Evolutionary conservation across 1,140 invertebrate genomes (phyloP), one percentile per base, ranked within the genome.

Genomic region (Cyphomyrmex costatus): DNA sequence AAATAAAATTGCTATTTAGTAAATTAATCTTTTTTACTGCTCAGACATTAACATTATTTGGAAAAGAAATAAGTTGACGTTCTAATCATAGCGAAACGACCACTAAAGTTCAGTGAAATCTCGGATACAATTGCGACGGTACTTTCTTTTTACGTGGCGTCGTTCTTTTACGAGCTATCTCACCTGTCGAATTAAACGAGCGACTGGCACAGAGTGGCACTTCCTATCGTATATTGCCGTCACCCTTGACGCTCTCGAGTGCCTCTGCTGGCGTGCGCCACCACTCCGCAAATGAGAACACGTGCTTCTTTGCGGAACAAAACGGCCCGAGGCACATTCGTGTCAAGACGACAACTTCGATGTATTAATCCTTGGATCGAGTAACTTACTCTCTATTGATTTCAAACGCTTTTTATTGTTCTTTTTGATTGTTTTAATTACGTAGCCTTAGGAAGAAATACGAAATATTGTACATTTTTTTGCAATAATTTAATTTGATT

Each of bases 171-270:
- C 60, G 61, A 66, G 77, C 42, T 33, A 79, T 79, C 61, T 79
- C 61, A 79, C 77, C 46, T 79, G 77, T 79, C 77, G 77, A 79
- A 79, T 79, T 79, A 79, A 79, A 66, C 77, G 77, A 66, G 46
- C 77, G 42, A 79, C 77, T 79, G 77, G 42, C 77, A 79, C 77
- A 79, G 63, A 79, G 46, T 79, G 77, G 63, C 61, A 79, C 42
- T 79, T 79, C 46, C 77, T 68, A 79, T 79, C 77, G 46, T 68
- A 66, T 46, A 79, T 78, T 63, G 42, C 77, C 46, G 61, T 79
- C 61, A 33, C 61, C 61, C 33, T 79, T 79, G 65, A 66, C 60
- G 46, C 61, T 68, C 33, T 79, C 77, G n/a, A 79, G 42, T 79
- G 24, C 61, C 60, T 65, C 60, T 78, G 33, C 36, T 46, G 30